A percentile compares a stretch with the other conserved stretches of the same genome.
Conservation (phyloP, 53 echinoderm and acorn worm species). For the Pentamera pediparva region DNA sequence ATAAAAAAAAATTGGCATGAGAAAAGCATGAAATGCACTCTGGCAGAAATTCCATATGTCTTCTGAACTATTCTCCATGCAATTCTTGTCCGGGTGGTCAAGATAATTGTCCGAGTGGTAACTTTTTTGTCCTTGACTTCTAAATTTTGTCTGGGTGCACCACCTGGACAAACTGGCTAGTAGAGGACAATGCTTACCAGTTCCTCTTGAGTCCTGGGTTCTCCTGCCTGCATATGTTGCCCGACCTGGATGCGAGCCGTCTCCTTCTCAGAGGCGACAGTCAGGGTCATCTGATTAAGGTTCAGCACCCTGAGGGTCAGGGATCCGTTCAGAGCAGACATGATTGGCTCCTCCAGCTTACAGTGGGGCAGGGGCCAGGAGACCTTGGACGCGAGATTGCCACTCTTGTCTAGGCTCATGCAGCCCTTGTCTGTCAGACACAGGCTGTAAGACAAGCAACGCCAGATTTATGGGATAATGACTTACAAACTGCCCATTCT, state of each 20-base stretch:
- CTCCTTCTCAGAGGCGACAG: conserved; percentile 76
- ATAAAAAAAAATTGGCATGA: too few species aligned
- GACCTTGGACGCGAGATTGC: conserved; percentile 60
- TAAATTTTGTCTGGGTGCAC: too few species aligned
- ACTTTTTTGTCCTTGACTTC: too few species aligned
- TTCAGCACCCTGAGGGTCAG: conserved; percentile 69
- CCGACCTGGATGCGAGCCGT: conserved; percentile 77
- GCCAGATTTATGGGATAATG: too few species aligned
- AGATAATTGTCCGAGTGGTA: too few species aligned
- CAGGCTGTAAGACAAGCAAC: conserved; percentile 69
- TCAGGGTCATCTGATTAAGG: conserved; percentile 68
- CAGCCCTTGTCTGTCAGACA: conserved; percentile 84
- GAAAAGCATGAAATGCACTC: too few species aligned
- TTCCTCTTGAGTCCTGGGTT: conserved; percentile 82
- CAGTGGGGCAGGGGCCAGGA: conserved; percentile 87
- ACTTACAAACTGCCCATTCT: too few species aligned
- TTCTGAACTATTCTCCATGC: too few species aligned
- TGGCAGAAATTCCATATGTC: too few species aligned
- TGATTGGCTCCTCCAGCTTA: conserved; percentile 61
- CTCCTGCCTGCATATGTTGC: conserved; percentile 61
- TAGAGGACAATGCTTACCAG: conserved; percentile 72
- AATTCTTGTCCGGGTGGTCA: too few species aligned
- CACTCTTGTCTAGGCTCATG: conserved; percentile 68
- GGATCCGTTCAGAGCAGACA: conserved; percentile 60
- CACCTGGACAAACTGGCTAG: too few species aligned